Conservation (phyloP, 2,797 vertebrate species). For the Amblyopsis hoosieri region DNA sequence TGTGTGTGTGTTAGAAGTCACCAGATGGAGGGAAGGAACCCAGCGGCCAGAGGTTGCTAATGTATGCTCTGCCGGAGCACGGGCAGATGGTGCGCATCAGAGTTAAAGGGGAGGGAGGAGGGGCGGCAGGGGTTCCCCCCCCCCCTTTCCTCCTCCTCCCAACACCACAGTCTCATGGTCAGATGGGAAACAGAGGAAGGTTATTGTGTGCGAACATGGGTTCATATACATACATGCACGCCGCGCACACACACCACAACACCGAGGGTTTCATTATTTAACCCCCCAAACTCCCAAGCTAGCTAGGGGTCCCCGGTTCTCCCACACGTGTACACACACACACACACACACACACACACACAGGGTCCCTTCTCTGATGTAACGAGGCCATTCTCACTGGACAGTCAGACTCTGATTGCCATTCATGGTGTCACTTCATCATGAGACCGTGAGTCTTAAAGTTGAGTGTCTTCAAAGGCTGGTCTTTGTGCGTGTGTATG, state of each 20-base stretch:
- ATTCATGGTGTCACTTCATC: neutral
- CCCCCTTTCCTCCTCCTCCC: neutral
- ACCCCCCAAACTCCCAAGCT: no score
- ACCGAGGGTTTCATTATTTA: no score
- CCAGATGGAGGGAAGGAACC: constrained; percentile 68
- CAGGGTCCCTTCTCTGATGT: no score
- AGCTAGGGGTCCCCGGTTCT: no score
- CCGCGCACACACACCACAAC: neutral
- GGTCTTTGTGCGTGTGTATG: neutral
- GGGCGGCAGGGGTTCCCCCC: neutral
- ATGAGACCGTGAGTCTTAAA: neutral
- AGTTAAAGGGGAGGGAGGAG: constrained; percentile 38
- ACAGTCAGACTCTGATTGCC: neutral
- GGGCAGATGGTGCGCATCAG: constrained; percentile 79
- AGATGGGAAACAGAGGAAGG: constrained; percentile 63
- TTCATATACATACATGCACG: constrained; percentile 25
- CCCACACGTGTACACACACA: no score
- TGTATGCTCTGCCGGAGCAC: constrained; percentile 65
- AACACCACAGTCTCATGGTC: constrained; percentile 23
- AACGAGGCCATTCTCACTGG: no score
- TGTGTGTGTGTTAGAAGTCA: constrained; percentile 47
- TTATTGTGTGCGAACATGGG: constrained; percentile 54
- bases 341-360: no score
- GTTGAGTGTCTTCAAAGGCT: constrained; percentile 38
- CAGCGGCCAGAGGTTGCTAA: constrained; percentile 54